These are phyloP conservation scores for Hemibagrus wyckioides DNA, from an alignment of 2,113 vertebrate genomes.

Conservation along the genomic window DNA sequence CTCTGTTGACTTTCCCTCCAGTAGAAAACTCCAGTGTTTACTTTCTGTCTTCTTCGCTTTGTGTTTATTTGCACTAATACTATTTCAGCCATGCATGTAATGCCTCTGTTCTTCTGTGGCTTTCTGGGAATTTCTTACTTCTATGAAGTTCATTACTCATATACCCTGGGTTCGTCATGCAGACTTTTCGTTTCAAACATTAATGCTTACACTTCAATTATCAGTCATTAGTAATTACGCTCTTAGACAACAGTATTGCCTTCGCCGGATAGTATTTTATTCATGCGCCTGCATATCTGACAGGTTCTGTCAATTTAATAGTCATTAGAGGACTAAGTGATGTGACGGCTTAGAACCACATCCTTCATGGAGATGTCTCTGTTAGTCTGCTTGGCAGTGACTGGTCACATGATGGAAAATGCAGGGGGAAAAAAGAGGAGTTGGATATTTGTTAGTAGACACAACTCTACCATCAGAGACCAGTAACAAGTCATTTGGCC, in stretches of 20 bases:
- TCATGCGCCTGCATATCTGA: background rate
- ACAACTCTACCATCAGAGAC: constrained; percentile 9
- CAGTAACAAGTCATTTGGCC: constrained; percentile 6
- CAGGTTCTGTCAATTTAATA: constrained; percentile 41
- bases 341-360: constrained; percentile 32
- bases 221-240: constrained; percentile 17
- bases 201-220: constrained; percentile 19
- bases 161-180: background rate
- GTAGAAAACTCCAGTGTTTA: constrained; percentile 3
- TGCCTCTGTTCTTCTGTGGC: background rate
- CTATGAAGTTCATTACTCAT: background rate
- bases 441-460: background rate
- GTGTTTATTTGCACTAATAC: background rate
- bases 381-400: background rate
- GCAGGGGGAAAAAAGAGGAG: background rate
- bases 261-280: background rate
- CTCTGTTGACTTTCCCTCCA: background rate
- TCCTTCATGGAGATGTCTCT: background rate
- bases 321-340: constrained; percentile 5
- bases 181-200: background rate
- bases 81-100: background rate
- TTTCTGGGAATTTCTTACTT: background rate
- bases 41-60: background rate
- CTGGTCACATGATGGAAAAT: background rate
- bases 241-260: constrained; percentile 6